Base-by-base conservation (phyloP, 1,140 invertebrate genomes). In the Apolygus lucorum region DNA sequence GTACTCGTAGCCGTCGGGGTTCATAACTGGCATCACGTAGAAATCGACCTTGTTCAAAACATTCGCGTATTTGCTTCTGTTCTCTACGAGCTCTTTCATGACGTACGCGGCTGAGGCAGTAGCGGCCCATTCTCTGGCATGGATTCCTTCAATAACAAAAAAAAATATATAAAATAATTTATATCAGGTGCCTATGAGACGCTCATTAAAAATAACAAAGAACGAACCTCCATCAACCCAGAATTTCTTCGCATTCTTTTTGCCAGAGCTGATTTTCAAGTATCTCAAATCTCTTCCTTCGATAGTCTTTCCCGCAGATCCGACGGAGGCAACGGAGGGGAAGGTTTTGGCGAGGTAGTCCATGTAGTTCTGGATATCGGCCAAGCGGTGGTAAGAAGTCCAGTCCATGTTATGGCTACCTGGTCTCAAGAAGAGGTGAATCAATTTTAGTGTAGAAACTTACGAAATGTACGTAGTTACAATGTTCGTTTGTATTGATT, bases 81-180 rank as follows among this genome's bases (percentile, higher is more conserved):
- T 88, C 74, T 89, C 87, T 1, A 89, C 84, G 63, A 96, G 78
- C 76, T 92, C 86, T 75, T 89, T 88, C 25, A 87, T 81, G 4
- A 88, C 80, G 73, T 85, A 88, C 21, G 85, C 81, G 11, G 84
- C 84, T 0, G 82, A 77, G 0, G 90, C 89, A 8, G 90, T 88
- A 0, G 89, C 84, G 52, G 93, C 90, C 91, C 91, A 93, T 81
- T 93, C 88, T 68, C 86, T 80, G 0, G 87, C 85, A 74, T 88
- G 87, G 63, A 87, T 88, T 25, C 86, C 87, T 68, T 84, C 83
- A 75, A 87, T 17, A 42, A 8, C 4, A 42, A 42, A 42, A 4
- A 17, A 42, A 42, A 42, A 42, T 42, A 8, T 17, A 42, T 42
- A 42, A 42, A 4, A 17, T 42, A 4, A 42, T n/a, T n/a, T n/a